A percentile compares a stretch with the other conserved stretches of the same genome.
Conservation (phyloP, 1,140 invertebrate species). For the Medauroidea extradentata region DNA sequence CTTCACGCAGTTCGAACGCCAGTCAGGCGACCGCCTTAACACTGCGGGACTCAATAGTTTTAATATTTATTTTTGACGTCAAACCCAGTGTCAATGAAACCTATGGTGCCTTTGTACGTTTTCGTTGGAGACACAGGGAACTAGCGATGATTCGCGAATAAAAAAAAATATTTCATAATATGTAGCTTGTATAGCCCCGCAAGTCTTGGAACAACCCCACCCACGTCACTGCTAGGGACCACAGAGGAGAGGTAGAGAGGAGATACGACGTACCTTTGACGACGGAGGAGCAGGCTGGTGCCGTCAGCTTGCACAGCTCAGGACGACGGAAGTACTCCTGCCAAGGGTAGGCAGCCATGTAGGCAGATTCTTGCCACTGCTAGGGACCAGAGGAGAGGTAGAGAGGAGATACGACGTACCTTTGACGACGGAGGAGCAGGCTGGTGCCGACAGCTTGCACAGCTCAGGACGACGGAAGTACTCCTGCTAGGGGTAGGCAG, state of each 20-base stretch:
- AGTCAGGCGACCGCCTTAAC: no score
- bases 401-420: neutral
- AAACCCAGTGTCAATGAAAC: no score
- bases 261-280: constrained; percentile 3
- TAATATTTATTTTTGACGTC: no score
- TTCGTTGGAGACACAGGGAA: no score
- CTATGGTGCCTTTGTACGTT: no score
- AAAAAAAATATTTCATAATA: no score
- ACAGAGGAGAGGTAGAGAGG: no score
- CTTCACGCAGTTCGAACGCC: no score
- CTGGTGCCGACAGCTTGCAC: neutral
- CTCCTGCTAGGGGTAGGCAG: constrained; percentile 7
- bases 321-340: constrained; percentile 9
- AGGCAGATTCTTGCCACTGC: constrained; percentile 7
- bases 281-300: neutral
- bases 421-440: neutral
- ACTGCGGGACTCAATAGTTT: no score
- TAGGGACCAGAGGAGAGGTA: no score
- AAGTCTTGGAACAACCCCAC: neutral
- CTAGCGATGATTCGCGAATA: no score
- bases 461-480: constrained; percentile 10
- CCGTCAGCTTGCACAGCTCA: constrained; percentile 4
- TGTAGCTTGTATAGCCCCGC: constrained; percentile 5
- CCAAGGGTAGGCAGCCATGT: constrained; percentile 5
- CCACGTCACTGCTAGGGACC: constrained; percentile 11